Conservation (phyloP, 2,113 vertebrate species). For the Arizona elegans region DNA sequence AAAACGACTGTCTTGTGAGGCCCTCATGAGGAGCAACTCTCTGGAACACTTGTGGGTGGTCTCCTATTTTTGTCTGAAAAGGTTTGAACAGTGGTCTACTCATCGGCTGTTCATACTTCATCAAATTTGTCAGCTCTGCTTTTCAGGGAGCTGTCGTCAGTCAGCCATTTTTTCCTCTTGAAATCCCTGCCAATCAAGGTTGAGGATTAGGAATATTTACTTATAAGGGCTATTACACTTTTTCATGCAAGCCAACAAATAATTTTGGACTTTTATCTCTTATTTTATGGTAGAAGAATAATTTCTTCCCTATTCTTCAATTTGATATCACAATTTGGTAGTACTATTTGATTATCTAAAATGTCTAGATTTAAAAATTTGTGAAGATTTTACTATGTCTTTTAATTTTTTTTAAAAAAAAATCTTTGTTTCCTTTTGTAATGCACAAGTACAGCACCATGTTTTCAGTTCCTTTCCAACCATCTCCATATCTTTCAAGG, state of each 20-base stretch:
- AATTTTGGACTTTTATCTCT: background rate
- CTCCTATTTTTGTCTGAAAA: background rate
- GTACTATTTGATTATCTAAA: background rate
- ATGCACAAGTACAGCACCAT: constrained; percentile 47
- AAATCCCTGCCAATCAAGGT: background rate
- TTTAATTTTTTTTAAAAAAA: constrained; percentile 12
- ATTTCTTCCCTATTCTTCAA: background rate
- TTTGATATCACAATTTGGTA: background rate
- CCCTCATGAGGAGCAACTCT: background rate
- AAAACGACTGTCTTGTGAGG: background rate
- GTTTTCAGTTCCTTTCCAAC: constrained; percentile 46
- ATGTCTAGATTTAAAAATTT: constrained; percentile 18
- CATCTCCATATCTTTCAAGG: constrained; percentile 59
- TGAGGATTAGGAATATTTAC: background rate
- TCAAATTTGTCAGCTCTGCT: background rate
- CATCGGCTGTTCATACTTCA: background rate
- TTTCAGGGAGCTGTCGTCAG: background rate
- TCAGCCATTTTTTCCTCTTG: background rate
- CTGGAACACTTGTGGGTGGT: background rate
- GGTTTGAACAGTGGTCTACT: background rate
- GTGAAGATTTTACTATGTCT: background rate
- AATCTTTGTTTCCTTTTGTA: constrained; percentile 4
- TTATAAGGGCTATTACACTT: background rate
- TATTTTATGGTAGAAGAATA: background rate
- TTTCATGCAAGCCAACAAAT: background rate